Base-by-base conservation (phyloP, 2,797 vertebrate species). In the Sebastes oblongus region DNA sequence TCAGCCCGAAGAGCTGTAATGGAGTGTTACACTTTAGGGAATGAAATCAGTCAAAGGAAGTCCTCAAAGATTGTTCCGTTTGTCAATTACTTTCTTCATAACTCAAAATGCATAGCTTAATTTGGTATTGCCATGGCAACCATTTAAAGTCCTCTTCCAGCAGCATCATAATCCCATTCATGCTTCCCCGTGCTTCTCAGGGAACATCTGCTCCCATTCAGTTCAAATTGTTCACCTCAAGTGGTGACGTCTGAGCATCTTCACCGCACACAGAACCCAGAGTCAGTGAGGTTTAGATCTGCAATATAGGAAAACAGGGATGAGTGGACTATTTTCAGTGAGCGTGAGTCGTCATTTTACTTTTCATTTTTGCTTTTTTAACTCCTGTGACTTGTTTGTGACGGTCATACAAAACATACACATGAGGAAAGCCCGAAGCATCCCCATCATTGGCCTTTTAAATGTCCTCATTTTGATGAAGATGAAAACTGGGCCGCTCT, bases 191-290 rank as follows among this genome's bases (percentile, higher is more conserved):
- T 42, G 56, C 71, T 39, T 69, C 70, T 75, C 46, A n/a, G 56
- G 46, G 69, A 90, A 88, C 83, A 92, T 86, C 88, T 89, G 89
- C 61, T 78, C 62, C 80, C 68, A 75, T 92, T 89, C 72, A 81
- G 22, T 18, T 66, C 27, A 62, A 66, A 82, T 1, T 62, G 22
- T 79, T 80, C 20, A 66, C 50, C 61, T 79, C 32, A 66, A 82
- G 71, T 78, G 4, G 25, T 56, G 61, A 77, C 29, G 29, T 66
- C 59, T 66, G 64, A 84, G 72, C 36, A 3, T 86, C 70, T 52
- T 52, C 56, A 25, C 29, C 7, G 34, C 70, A 77, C 25, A 30
- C 52, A 82, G 65, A 32, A 32, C 5, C 2, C 22, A 3, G 62
- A 61, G 4, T 67, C 36, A 54, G 22, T 4, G 25, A n/a, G n/a